phyloP scores from a whole-genome alignment of 2,113 vertebrate genomes.

The Microcebus griseorufus region DNA sequence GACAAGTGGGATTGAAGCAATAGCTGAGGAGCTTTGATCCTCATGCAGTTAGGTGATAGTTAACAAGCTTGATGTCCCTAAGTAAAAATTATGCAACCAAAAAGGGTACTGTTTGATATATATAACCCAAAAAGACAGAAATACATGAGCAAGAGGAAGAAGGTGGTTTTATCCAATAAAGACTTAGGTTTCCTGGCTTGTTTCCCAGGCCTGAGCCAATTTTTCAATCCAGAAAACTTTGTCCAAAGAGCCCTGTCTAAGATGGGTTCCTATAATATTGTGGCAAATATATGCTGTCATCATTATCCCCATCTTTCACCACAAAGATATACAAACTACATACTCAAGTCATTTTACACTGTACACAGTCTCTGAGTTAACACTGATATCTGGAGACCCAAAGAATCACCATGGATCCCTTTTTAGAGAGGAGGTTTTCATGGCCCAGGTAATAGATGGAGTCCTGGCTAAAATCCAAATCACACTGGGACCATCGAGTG shows the following conservation, averaged over 20 bases:
- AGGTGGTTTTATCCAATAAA: not conserved
- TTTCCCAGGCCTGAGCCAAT: not conserved
- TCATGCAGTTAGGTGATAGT: not conserved
- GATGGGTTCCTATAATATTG: not conserved
- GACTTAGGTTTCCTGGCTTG: not conserved
- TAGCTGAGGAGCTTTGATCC: not conserved
- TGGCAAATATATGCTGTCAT: not conserved
- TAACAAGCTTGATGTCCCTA: not conserved
- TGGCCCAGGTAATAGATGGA: not conserved
- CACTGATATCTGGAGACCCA: not conserved
- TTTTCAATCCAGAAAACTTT: not conserved
- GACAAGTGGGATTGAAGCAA: not conserved
- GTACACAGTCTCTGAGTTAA: not conserved
- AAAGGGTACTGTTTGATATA: not conserved
- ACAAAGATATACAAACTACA: not conserved
- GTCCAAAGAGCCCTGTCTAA: not conserved
- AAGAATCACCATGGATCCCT: fast-evolving
- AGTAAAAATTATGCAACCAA: not conserved
- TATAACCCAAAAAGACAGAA: not conserved
- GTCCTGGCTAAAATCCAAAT: not conserved
- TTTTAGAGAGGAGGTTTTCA: not conserved
- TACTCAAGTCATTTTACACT: not conserved
- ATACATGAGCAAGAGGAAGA: not conserved
- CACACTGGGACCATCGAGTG: fast-evolving
- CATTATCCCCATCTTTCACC: fast-evolving